phyloP scores from a whole-genome alignment of 2,113 vertebrate species.

The Oreochromis spilurus region DNA sequence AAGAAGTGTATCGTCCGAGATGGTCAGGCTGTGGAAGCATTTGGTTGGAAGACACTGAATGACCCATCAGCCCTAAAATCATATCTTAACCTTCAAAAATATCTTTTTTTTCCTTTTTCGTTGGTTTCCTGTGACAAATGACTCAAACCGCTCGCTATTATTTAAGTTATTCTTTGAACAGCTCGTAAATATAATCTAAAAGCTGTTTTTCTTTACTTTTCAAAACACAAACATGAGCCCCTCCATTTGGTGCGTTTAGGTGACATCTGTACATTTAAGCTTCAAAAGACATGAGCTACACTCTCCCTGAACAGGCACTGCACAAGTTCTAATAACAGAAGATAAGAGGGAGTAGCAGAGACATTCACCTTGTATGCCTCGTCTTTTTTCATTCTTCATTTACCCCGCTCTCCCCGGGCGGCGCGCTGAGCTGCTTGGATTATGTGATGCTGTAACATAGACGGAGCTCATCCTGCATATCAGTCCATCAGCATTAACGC shows the following conservation, averaged over 20 bases:
- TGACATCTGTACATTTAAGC: background rate
- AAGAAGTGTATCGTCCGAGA: background rate
- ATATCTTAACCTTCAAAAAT: background rate
- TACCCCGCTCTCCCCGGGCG: slow-evolving; percentile 2
- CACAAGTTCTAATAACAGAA: background rate
- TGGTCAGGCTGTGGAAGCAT: background rate
- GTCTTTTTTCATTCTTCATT: background rate
- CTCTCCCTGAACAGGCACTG: background rate
- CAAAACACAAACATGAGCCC: background rate
- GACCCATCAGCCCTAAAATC: background rate
- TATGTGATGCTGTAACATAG: slow-evolving; percentile 16
- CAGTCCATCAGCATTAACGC: slow-evolving; percentile 34
- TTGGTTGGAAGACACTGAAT: background rate
- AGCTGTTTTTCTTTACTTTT: background rate
- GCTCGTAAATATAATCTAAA: background rate
- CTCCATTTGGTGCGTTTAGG: background rate
- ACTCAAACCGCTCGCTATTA: background rate
- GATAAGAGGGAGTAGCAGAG: background rate
- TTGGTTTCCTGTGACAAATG: background rate
- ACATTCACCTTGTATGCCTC: background rate
- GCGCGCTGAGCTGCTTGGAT: slow-evolving; percentile 22
- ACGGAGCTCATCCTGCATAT: slow-evolving; percentile 24
- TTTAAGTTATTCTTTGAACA: no score
- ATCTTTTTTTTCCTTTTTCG: background rate
- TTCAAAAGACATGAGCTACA: background rate